A percentile compares a stretch with the other conserved stretches of the same genome.
Conservation (phyloP, 2,797 vertebrate genomes). For the Meriones psammophilus region DNA sequence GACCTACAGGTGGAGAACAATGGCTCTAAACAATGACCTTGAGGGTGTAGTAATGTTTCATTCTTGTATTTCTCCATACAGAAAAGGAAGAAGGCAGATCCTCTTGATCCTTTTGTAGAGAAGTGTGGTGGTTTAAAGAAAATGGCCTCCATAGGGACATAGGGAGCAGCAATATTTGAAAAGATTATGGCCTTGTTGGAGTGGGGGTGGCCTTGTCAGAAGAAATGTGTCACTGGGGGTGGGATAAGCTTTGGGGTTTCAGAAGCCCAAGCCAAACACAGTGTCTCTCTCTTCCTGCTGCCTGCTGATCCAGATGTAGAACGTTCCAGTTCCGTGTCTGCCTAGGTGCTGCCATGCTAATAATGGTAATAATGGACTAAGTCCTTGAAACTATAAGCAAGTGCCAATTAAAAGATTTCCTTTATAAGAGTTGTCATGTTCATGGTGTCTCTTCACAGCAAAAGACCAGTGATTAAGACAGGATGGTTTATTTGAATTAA, state of each 20-base stretch:
- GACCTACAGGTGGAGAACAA: not conserved
- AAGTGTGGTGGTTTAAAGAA: not conserved
- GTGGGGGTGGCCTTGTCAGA: not conserved
- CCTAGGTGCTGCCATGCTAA: not conserved
- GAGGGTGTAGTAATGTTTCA: not conserved
- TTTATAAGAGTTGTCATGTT: not conserved
- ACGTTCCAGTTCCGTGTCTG: not conserved
- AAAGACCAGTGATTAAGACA: not conserved
- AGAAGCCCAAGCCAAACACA: not conserved
- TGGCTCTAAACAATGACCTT: not conserved
- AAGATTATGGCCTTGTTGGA: not conserved
- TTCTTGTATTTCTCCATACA: not conserved
- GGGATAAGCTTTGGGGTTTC: not conserved
- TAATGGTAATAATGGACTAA: not conserved
- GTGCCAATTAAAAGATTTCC: not conserved
- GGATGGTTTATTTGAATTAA: not conserved
- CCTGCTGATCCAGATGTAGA: not conserved
- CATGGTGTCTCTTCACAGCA: not conserved
- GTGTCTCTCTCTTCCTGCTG: not conserved
- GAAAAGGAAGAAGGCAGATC: not conserved
- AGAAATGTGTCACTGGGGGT: not conserved
- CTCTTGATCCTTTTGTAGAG: not conserved
- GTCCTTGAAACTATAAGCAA: not conserved
- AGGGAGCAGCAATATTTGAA: not conserved
- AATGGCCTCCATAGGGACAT: not conserved